Percentiles rank a stretch among this genome's conserved stretches.
Evolutionary conservation across 2,113 vertebrate species (phyloP).

Genomic region (Apteryx owenii): DNA sequence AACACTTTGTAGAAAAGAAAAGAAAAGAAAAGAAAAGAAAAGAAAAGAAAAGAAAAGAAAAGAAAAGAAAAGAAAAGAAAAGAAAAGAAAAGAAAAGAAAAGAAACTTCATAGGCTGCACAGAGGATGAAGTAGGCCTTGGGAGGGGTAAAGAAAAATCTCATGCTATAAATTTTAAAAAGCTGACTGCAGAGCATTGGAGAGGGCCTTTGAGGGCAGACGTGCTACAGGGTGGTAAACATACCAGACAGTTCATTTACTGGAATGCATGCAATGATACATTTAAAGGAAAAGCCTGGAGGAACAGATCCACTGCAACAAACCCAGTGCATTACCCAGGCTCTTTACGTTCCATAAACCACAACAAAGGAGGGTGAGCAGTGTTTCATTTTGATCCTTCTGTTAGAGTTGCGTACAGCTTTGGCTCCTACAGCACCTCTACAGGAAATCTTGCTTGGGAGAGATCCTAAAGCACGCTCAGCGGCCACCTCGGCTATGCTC

Average conservation of each 20-base stretch:
- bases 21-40: background rate
- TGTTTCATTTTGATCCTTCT: background rate
- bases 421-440: rapidly evolving
- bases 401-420: background rate
- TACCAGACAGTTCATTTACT: background rate
- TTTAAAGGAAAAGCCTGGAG: background rate
- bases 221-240: background rate
- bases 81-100: too few relatives aligned
- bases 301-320: background rate
- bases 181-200: background rate
- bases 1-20: background rate
- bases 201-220: background rate
- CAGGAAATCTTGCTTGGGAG: background rate
- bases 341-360: background rate
- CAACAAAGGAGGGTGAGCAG: background rate
- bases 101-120: background rate
- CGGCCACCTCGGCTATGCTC: rapidly evolving
- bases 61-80: too few relatives aligned
- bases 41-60: too few relatives aligned
- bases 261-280: background rate
- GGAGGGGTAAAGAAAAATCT: background rate
- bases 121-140: background rate
- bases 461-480: background rate
- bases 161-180: background rate
- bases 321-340: background rate